Percentiles rank a stretch among this genome's conserved stretches.
Conservation (phyloP, 2,888 invertebrate genomes). For the Lasioglossum figueresi region DNA sequence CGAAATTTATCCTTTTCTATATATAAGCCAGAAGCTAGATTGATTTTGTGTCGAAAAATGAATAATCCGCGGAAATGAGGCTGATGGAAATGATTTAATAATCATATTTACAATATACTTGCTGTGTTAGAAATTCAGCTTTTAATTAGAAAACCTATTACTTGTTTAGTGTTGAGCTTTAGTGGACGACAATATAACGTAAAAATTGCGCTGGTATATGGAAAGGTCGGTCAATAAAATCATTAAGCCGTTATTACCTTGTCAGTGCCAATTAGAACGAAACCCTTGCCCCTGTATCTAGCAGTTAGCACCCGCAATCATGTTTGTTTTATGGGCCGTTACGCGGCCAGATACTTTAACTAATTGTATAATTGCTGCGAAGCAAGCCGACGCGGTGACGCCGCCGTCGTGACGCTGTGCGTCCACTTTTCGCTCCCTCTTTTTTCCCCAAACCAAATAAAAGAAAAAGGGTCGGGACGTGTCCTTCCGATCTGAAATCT, state of each 20-base stretch:
- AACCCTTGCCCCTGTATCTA: conserved; percentile 49
- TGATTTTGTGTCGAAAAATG: not conserved
- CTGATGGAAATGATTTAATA: not conserved
- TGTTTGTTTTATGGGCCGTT: conserved; percentile 83
- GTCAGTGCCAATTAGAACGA: conserved; percentile 49
- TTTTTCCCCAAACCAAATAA: conserved; percentile 42
- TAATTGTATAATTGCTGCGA: conserved; percentile 83
- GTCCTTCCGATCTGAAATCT: conserved; percentile 33
- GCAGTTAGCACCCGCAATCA: conserved; percentile 69
- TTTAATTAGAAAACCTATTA: not conserved
- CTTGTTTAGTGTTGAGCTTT: not conserved
- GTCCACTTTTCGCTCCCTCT: conserved; percentile 64
- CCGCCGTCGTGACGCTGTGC: conserved; percentile 75
- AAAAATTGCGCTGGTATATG: not conserved
- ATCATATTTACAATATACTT: not conserved
- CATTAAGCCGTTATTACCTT: conserved; percentile 50
- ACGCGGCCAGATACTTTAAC: conserved; percentile 82
- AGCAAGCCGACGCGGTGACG: conserved; percentile 71
- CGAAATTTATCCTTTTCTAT: not conserved
- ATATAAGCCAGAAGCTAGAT: not conserved
- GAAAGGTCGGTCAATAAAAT: conserved; percentile 38
- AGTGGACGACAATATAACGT: not conserved
- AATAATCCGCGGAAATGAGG: not conserved
- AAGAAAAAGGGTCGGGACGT: conserved; percentile 22
- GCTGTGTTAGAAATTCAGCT: not conserved